These are phyloP conservation scores for Drosophila mauritiana DNA, from an alignment of 1,140 invertebrate species.

Conservation along the genomic window DNA sequence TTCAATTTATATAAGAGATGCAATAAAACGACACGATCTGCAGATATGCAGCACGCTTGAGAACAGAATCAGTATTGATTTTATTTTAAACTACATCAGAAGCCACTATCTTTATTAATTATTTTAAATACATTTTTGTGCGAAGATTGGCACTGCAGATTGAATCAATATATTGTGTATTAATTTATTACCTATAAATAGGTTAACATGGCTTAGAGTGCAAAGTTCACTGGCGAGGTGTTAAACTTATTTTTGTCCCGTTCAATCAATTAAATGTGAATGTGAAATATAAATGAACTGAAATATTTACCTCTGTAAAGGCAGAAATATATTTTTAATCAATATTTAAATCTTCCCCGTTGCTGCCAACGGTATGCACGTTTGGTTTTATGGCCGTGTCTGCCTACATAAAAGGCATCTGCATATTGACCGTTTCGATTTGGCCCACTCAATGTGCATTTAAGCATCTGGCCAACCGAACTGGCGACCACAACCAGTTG, in stretches of 20 bases:
- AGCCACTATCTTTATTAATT: neutral
- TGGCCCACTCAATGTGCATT: slow-evolving; percentile 46
- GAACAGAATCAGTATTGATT: slow-evolving; percentile 13
- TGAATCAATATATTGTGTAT: neutral
- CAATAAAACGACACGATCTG: slow-evolving; percentile 36
- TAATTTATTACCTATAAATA: neutral
- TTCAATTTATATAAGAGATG: slow-evolving; percentile 58
- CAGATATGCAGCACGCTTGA: neutral
- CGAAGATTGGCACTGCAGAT: neutral
- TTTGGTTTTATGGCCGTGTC: slow-evolving; percentile 31
- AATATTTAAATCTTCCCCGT: slow-evolving; percentile 36
- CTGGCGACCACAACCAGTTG: slow-evolving; percentile 25
- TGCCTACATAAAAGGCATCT: slow-evolving; percentile 14
- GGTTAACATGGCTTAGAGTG: neutral
- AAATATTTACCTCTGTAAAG: slow-evolving; percentile 21
- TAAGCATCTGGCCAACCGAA: slow-evolving; percentile 47
- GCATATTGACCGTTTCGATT: slow-evolving; percentile 43
- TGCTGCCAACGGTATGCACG: slow-evolving; percentile 2
- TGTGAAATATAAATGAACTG: slow-evolving; percentile 12
- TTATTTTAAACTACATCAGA: slow-evolving; percentile 4
- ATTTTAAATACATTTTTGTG: slow-evolving; percentile 8
- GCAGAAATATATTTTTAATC: slow-evolving; percentile 10
- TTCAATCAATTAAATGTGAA: neutral
- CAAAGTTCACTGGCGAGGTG: neutral
- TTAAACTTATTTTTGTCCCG: neutral